Evolutionary conservation across 1,140 invertebrate genomes (phyloP), one percentile per base, ranked within the genome.

Genomic region (Planococcus citri): DNA sequence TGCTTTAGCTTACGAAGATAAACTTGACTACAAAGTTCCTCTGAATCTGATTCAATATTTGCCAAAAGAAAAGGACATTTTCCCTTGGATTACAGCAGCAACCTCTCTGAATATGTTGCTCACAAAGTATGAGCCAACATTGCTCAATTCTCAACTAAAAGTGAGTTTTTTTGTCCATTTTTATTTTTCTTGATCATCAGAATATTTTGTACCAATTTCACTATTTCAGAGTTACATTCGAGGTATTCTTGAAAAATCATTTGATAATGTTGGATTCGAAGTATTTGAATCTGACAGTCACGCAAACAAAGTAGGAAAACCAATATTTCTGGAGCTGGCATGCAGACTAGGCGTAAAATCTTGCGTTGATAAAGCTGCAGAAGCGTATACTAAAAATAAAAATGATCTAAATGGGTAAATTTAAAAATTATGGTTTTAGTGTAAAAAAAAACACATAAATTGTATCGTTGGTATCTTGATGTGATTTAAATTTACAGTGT

Each of bases 31-130:
- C 73, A 79, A 77, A 24, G 77, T 83, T 8, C 83, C 87, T 0
- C 79, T 90, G 14, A 78, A 82, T 4, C 76, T 87, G 3, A 83
- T 84, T 17, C 81, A 80, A 27, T 88, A 87, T 76, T 78, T 89
- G 21, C 79, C 79, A 12, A 76, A 79, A 9, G 71, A 70, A 51
- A 80, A 80, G 1, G 86, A 87, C 72, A 83, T 81, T 37, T 76
- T 82, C 8, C 84, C 85, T 0, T 87, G 86, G 86, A 76, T 78
- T 17, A 75, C 81, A 12, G 73, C 83, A 14, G 14, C 38, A 20
- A 64, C 69, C 17, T 24, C 21, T 4, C 3, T 64, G 60, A 27
- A 25, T 22, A 25, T 24, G 10, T 64, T 22, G 60, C 4, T 17
- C 3, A 4, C 20, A 3, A 64, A 24, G 24, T 64, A 64, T 17